Base-by-base conservation (phyloP, 2,113 vertebrate species). In the Clarias magur region DNA sequence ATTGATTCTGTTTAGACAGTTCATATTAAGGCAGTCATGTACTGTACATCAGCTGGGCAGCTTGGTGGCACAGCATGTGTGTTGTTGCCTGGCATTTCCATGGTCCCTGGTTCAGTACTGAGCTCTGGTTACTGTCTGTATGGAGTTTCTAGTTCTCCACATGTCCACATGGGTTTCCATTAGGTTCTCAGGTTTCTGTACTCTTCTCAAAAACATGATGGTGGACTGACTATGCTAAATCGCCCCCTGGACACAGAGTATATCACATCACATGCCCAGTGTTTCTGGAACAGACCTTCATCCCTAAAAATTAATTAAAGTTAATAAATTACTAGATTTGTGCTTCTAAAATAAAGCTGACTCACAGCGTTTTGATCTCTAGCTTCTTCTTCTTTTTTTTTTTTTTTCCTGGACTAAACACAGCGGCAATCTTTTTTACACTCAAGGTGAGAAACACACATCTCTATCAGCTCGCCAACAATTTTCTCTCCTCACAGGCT, bases 361-460 rank as follows among this genome's bases (percentile, higher is more conserved):
- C 73, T 30, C 25, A 2, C 73, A 54, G 23, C 48, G 1, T 56
- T 34, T 53, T 15, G 23, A 12, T n/a, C 42, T 53, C 11, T 25
- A 48, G 10, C 3, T 23, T 11, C n/a, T n/a, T n/a, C n/a, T n/a
- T n/a, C n/a, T 75, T 53, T 75, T 27, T 34, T 15, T 60, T 30
- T 19, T 83, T 23, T 56, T 73, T 48, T n/a, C 56, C 11, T 62
- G 57, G 34, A 78, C 25, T 1, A 2, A 48, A 34, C 15, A 38
- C 83, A 60, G 83, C 17, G 83, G 56, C 68, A 75, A 16, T 85
- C 70, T 53, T 25, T n/a, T 79, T 76, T 65, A 27, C 72, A 65
- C n/a, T 63, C 30, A 9, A 59, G 57, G n/a, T 85, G 72, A 65
- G 72, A 78, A 78, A 78, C 84, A 54, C 48, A 42, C 30, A 16